A percentile compares a stretch with the other conserved stretches of the same genome.
Conservation (phyloP, 1,140 invertebrate species). For the Nasonia longicornis region DNA sequence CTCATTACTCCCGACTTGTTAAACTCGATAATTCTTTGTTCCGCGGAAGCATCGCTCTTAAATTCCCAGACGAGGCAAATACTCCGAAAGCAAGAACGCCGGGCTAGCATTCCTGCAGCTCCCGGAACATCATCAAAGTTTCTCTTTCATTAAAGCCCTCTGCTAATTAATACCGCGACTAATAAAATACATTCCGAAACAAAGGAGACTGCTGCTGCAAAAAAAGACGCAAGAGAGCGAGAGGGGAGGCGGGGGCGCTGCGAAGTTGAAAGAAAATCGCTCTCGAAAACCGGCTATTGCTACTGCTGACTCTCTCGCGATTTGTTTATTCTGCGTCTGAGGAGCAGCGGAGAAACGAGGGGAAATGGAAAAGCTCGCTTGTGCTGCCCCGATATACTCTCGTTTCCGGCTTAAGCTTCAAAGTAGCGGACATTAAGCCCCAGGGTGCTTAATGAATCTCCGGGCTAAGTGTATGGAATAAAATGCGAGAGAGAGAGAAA, state of each 20-base stretch:
- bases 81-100: background rate
- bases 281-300: slow-evolving; percentile 17
- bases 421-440: slow-evolving; percentile 2
- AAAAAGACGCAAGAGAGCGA: background rate
- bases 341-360: background rate
- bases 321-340: slow-evolving; percentile 41
- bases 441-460: slow-evolving; percentile 9
- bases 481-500: background rate
- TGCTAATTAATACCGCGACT: slow-evolving; percentile 3
- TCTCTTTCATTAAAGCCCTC: background rate
- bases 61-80: background rate
- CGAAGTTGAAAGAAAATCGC: slow-evolving; percentile 31
- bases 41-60: background rate
- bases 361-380: background rate
- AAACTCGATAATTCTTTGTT: background rate
- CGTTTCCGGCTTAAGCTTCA: background rate
- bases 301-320: slow-evolving; percentile 3
- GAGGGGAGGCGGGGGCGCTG: background rate
- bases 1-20: background rate
- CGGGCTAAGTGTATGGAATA: background rate
- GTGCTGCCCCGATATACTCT: background rate
- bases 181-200: slow-evolving; percentile 1
- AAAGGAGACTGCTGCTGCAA: background rate
- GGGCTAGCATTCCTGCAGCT: background rate
- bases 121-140: background rate